Evolutionary conservation across 2,888 invertebrate species (phyloP).

Genomic region (Chydorus sphaericus): DNA sequence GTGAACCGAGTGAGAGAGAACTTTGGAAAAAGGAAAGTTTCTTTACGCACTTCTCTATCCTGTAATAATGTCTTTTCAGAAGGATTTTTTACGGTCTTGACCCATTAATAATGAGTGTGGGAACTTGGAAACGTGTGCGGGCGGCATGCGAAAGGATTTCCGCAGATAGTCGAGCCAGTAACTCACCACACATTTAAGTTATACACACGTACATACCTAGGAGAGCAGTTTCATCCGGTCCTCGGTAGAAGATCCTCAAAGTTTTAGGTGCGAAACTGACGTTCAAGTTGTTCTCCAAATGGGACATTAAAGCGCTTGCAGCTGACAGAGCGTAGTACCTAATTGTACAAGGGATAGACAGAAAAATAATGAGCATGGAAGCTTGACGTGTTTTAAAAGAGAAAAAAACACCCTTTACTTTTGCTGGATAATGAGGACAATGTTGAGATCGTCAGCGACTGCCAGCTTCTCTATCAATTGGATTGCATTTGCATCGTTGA

Average conservation of each 20-base stretch:
- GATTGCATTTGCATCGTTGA: slow-evolving; percentile 44
- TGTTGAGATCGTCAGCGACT: slow-evolving; percentile 22
- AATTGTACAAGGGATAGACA: slow-evolving; percentile 19
- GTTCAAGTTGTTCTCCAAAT: slow-evolving; percentile 63
- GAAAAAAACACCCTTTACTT: neutral
- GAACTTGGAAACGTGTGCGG: too few relatives aligned
- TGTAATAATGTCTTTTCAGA: too few relatives aligned
- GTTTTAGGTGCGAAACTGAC: slow-evolving; percentile 57
- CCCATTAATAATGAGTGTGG: too few relatives aligned
- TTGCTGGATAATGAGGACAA: neutral
- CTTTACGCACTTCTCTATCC: too few relatives aligned
- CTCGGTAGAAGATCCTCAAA: slow-evolving; percentile 64
- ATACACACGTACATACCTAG: too few relatives aligned
- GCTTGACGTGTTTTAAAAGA: neutral
- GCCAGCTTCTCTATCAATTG: slow-evolving; percentile 31
- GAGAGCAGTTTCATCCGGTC: slow-evolving; percentile 61
- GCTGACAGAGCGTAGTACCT: slow-evolving; percentile 78
- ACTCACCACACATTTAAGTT: too few relatives aligned
- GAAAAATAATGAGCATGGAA: neutral
- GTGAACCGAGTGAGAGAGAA: too few relatives aligned
- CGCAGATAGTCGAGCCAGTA: too few relatives aligned
- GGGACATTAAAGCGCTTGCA: slow-evolving; percentile 67
- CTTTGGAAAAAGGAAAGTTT: too few relatives aligned
- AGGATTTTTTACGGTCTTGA: too few relatives aligned
- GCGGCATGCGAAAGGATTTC: too few relatives aligned